Percentiles rank a stretch among this genome's conserved stretches.
Evolutionary conservation across 2,888 invertebrate genomes (phyloP).

Genomic region (Erannis defoliaria): DNA sequence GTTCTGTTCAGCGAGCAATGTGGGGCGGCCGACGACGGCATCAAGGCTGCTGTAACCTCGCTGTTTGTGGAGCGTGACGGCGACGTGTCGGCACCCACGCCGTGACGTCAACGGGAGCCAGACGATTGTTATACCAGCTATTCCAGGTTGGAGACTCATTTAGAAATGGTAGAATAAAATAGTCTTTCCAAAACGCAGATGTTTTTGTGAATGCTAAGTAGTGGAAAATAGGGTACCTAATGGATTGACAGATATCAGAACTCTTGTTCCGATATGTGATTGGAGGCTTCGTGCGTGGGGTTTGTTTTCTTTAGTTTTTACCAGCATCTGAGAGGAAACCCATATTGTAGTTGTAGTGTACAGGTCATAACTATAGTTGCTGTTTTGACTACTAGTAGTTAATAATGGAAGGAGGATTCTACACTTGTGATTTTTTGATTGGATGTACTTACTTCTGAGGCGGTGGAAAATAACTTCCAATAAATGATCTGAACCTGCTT

Average conservation of each 20-base stretch:
- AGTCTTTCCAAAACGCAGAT: not conserved
- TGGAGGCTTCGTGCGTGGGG: too few species aligned
- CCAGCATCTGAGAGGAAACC: too few species aligned
- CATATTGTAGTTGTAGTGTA: too few species aligned
- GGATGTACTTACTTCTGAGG: too few species aligned
- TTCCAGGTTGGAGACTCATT: constrained; percentile 12
- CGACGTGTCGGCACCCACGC: constrained; percentile 84
- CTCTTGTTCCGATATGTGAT: too few species aligned
- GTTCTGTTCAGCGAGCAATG: constrained; percentile 79
- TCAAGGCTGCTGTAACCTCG: constrained; percentile 84
- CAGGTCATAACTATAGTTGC: not conserved
- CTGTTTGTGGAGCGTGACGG: constrained; percentile 86
- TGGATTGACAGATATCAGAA: too few species aligned
- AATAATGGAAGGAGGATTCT: too few species aligned
- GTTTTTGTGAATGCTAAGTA: not conserved
- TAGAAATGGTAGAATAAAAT: not conserved
- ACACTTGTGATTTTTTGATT: too few species aligned
- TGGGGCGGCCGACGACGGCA: constrained; percentile 75
- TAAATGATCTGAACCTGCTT: too few species aligned
- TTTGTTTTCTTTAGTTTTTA: too few species aligned
- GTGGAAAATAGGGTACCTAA: not conserved
- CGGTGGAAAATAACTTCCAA: too few species aligned
- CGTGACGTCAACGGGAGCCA: constrained; percentile 70
- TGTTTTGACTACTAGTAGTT: too few species aligned
- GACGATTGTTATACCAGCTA: constrained; percentile 12